Evolutionary conservation across 2,888 invertebrate genomes (phyloP), one percentile per base, ranked within the genome.

Genomic region (Epirrhoe tristata): DNA sequence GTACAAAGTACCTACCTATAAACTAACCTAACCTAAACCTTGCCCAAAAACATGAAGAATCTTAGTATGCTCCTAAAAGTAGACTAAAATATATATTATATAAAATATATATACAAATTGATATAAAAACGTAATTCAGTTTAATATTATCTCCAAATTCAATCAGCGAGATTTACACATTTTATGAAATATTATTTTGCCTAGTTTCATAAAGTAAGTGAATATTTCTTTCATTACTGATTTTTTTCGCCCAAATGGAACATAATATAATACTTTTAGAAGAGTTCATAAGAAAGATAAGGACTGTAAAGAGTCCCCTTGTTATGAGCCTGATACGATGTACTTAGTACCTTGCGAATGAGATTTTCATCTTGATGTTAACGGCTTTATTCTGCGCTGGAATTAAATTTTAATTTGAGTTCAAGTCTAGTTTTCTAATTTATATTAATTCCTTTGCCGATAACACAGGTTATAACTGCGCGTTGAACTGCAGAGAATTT

Each of bases 331-430:
- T 51, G 60, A 46, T 61, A 61, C 46, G 46, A 61, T 61, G 60
- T 61, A 8, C 54, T 61, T 61, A 54, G 60, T 54, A 61, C 46
- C 31, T 61, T 59, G 24, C 48, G 57, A 62, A 58, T 48, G 52
- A 63, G 53, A 34, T 32, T 58, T 58, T 58, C 50, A 58, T 58
- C 48, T 58, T 50, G 8, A 32, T 32, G 51, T n/a, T 36, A 24
- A 51, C 46, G 51, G 24, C 16, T 50, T 50, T 10, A 51, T 31
- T 52, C 31, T 52, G 31, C 52, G 52, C n/a, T 34, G 52, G 52
- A 52, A 24, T 52, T 52, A 31, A 52, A 52, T 31, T 52, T 52
- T 48, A 48, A 48, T 48, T 48, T 12, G 48, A 48, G 14, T 48
- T 48, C 6, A 16, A 48, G 16, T 14, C 48, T 48, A 48, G 14